A percentile compares a stretch with the other conserved stretches of the same genome.
phyloP scores from a whole-genome alignment of 2,797 vertebrate species.

The Nannoperca obscura region DNA sequence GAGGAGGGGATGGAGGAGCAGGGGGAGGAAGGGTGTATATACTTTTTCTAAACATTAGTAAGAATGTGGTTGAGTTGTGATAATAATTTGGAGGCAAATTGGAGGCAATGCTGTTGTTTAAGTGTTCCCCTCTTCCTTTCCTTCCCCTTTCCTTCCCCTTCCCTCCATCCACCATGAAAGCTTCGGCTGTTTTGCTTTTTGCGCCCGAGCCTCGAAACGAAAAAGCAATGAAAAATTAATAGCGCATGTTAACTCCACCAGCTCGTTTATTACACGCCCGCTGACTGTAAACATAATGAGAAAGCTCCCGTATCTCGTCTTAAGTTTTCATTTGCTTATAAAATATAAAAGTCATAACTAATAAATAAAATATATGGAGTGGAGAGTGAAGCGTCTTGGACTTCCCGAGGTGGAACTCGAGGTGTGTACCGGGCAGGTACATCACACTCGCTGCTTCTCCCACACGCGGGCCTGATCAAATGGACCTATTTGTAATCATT shows the following conservation, averaged over 20 bases:
- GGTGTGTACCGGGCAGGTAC: constrained; percentile 35
- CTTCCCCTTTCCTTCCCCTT: constrained; percentile 23
- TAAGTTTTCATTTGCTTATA: constrained; percentile 72
- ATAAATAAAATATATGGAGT: constrained; percentile 72
- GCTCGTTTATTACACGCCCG: constrained; percentile 86
- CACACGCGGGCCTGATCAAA: constrained; percentile 39
- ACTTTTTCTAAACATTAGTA: constrained; percentile 76
- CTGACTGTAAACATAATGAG: constrained; percentile 86
- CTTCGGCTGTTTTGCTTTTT: constrained; percentile 71
- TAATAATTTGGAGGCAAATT: constrained; percentile 80
- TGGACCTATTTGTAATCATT: constrained; percentile 29
- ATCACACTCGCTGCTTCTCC: neutral
- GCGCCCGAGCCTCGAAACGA: constrained; percentile 76
- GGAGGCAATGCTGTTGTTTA: constrained; percentile 67
- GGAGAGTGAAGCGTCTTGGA: constrained; percentile 47
- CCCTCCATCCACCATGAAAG: constrained; percentile 69
- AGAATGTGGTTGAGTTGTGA: constrained; percentile 71
- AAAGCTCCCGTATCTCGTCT: constrained; percentile 79
- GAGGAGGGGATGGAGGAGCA: constrained; percentile 39
- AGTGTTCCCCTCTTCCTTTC: constrained; percentile 46
- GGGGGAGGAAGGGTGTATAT: constrained; percentile 39
- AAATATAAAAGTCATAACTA: constrained; percentile 73
- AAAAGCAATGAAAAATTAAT: constrained; percentile 86
- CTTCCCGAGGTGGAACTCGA: constrained; percentile 19
- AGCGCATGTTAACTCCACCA: constrained; percentile 85